These are phyloP conservation scores for Mnemiopsis leidyi DNA, from an alignment of 37 sponge, comb jelly and placozoan species.

Conservation along the genomic window DNA sequence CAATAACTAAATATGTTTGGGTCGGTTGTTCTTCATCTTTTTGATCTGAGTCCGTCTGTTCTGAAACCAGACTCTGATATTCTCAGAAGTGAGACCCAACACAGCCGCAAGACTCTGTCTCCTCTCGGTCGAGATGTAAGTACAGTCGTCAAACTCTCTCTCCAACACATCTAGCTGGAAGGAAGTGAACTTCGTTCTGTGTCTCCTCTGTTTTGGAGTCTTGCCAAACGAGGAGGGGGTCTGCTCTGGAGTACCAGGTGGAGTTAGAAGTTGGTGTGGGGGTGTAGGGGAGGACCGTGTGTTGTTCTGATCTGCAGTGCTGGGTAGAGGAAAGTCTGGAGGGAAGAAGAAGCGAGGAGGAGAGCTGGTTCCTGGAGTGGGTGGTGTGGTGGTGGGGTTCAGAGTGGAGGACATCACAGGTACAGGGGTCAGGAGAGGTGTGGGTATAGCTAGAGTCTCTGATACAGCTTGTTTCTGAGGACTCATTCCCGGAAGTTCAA, in stretches of 20 bases:
- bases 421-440: too few species aligned
- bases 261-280: neutral
- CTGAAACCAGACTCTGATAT: constrained; percentile 28
- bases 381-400: neutral
- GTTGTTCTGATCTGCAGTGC: too few species aligned
- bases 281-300: too few species aligned
- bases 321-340: neutral
- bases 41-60: neutral
- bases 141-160: neutral
- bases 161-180: neutral
- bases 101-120: neutral
- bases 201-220: neutral
- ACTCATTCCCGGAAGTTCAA: too few species aligned
- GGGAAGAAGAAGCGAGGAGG: constrained; percentile 52
- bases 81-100: constrained; percentile 20
- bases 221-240: too few species aligned
- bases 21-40: constrained; percentile 20
- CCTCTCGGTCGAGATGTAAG: neutral
- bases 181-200: constrained; percentile 9
- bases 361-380: neutral
- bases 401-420: too few species aligned
- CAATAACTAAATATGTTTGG: neutral
- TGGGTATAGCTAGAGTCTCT: too few species aligned
- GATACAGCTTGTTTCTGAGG: too few species aligned
- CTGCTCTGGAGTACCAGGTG: too few species aligned